Conservation (phyloP, 2,113 vertebrate genomes). For the Pituophis catenifer region DNA sequence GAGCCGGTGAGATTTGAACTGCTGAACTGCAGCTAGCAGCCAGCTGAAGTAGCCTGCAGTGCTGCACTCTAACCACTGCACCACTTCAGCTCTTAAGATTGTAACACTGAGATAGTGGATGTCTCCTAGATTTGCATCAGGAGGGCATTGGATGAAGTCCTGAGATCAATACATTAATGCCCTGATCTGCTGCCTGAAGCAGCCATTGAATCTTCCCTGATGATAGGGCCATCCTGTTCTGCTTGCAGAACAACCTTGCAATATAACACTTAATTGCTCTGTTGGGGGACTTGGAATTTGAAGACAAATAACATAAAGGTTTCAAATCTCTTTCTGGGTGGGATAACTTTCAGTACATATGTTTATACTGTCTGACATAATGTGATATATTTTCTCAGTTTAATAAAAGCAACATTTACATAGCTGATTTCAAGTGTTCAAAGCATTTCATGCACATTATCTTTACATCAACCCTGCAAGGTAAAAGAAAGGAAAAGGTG, state of each 20-base stretch:
- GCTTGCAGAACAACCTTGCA: neutral
- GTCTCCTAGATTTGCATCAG: neutral
- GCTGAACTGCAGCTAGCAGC: too few species aligned
- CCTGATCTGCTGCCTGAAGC: neutral
- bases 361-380: neutral
- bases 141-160: neutral
- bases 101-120: neutral
- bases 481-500: neutral
- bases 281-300: neutral
- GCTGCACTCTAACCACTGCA: too few species aligned
- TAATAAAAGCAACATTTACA: neutral
- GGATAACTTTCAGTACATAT: neutral
- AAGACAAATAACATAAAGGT: neutral
- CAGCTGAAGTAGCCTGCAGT: too few species aligned
- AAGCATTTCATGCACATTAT: neutral
- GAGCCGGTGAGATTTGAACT: too few species aligned
- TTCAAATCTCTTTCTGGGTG: neutral
- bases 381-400: neutral
- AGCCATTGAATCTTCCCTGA: neutral
- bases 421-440: neutral
- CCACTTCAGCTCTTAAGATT: too few species aligned
- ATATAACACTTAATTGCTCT: neutral
- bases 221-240: neutral
- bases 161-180: neutral
- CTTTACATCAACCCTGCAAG: neutral